Evolutionary conservation across 1,140 invertebrate species (phyloP).

Genomic region (Nephotettix cincticeps): DNA sequence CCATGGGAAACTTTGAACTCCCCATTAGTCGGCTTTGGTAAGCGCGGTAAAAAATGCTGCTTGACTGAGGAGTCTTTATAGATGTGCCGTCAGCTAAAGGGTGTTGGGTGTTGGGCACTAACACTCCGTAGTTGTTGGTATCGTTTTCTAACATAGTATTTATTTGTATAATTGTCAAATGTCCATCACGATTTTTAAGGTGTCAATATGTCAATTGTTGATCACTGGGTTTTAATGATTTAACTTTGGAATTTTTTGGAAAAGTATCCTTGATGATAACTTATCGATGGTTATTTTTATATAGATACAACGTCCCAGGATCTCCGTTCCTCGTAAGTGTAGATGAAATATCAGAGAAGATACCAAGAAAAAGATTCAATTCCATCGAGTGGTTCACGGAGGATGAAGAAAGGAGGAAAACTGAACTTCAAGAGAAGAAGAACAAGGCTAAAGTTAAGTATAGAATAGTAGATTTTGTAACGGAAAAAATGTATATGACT

Average conservation of each 20-base stretch:
- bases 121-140: too few species aligned
- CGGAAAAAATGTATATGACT: conserved; percentile 54
- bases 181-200: too few species aligned
- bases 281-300: too few species aligned
- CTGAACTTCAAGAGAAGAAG: conserved; percentile 48
- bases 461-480: conserved; percentile 54
- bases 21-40: too few species aligned
- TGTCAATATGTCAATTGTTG: not conserved
- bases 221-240: not conserved
- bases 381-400: conserved; percentile 25
- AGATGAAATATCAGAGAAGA: conserved; percentile 46
- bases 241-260: not conserved
- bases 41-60: too few species aligned
- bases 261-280: too few species aligned
- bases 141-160: too few species aligned
- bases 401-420: conserved; percentile 51
- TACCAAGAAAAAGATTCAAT: conserved; percentile 24
- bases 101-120: too few species aligned
- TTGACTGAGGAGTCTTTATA: too few species aligned
- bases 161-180: too few species aligned
- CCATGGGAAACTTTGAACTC: too few species aligned
- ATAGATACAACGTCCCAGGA: conserved; percentile 47
- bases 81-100: too few species aligned
- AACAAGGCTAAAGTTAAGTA: conserved; percentile 51
- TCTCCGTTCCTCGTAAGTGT: conserved; percentile 51